phyloP scores from a whole-genome alignment of 2,113 vertebrate genomes.

The Syrmaticus mikado region DNA sequence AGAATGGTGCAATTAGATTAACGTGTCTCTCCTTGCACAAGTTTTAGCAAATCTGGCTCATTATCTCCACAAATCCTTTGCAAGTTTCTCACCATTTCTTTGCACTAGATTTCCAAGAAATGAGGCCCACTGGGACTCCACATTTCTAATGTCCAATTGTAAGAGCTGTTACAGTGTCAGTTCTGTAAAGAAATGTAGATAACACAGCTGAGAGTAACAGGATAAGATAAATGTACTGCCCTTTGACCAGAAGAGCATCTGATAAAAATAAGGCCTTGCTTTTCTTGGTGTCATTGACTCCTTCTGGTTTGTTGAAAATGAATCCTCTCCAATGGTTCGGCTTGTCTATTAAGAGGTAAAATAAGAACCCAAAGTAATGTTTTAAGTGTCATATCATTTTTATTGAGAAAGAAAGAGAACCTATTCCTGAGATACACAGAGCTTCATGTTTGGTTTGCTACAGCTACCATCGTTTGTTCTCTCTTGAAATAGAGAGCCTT shows the following conservation, averaged over 20 bases:
- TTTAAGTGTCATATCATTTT: not conserved
- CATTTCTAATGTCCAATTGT: not conserved
- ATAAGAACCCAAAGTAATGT: too few species aligned
- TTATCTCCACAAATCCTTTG: not conserved
- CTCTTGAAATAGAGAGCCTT: not conserved
- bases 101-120: not conserved
- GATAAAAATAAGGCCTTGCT: slow-evolving; percentile 8
- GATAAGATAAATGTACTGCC: not conserved
- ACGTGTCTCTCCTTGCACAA: not conserved
- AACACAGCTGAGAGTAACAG: not conserved
- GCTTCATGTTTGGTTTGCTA: not conserved
- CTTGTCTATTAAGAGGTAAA: not conserved
- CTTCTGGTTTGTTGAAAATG: not conserved
- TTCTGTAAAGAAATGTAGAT: not conserved
- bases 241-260: slow-evolving; percentile 8
- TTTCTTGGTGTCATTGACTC: not conserved
- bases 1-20: not conserved
- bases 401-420: not conserved
- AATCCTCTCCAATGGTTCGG: not conserved
- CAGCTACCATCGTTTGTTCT: not conserved
- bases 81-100: not conserved
- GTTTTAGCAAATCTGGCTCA: not conserved
- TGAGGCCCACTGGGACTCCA: not conserved
- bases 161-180: not conserved
- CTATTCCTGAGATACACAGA: not conserved